Evolutionary conservation across 2,888 invertebrate species (phyloP).

Genomic region (Megastigmus dorsalis): DNA sequence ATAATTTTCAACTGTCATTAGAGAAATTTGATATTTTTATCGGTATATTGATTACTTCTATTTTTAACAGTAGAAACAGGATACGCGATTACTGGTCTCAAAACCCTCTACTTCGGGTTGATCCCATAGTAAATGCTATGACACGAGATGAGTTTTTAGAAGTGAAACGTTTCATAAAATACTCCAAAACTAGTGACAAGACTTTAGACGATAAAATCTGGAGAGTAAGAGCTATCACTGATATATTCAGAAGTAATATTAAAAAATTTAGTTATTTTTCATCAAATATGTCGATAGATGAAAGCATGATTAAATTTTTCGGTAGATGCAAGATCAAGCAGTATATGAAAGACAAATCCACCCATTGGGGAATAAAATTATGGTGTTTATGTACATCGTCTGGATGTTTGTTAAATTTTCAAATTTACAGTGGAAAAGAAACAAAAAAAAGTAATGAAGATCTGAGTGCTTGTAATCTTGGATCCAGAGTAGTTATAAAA

Average conservation of each 20-base stretch:
- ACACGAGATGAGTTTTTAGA: background rate
- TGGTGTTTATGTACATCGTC: background rate
- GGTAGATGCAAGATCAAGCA: background rate
- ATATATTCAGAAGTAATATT: too few species aligned
- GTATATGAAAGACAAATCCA: background rate
- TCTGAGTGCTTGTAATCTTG: background rate
- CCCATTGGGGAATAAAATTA: background rate
- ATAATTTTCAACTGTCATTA: background rate
- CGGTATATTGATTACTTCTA: background rate
- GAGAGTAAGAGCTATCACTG: too few species aligned
- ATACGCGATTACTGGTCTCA: background rate
- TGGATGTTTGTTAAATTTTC: background rate
- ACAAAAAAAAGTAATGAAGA: background rate
- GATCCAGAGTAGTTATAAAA: slow-evolving; percentile 5
- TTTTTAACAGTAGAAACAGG: background rate
- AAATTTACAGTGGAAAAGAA: background rate
- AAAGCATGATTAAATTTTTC: background rate
- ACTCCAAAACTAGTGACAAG: background rate
- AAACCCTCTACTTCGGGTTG: background rate
- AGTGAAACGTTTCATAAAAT: background rate
- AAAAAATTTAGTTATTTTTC: background rate
- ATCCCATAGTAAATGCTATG: background rate
- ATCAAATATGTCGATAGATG: background rate
- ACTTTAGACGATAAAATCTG: background rate
- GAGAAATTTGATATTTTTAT: background rate